Evolutionary conservation across 2,888 invertebrate species (phyloP).

Genomic region (Byasa hedistus): DNA sequence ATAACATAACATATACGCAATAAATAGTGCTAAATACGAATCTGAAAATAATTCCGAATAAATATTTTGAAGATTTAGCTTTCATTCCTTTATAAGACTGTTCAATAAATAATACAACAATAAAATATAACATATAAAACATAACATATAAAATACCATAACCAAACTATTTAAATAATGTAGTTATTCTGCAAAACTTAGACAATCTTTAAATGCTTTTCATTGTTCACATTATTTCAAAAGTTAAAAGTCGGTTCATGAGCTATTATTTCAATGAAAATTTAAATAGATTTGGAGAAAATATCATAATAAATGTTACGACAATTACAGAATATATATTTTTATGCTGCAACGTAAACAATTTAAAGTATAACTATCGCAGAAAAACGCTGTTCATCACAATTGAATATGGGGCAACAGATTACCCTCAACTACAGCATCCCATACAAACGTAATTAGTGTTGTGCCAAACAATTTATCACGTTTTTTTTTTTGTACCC

Average conservation of each 20-base stretch:
- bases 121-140: no score
- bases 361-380: background rate
- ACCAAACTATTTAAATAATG: no score
- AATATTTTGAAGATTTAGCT: no score
- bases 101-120: no score
- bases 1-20: background rate
- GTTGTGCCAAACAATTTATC: conserved; percentile 63
- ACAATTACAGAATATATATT: background rate
- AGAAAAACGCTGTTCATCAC: background rate
- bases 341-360: background rate
- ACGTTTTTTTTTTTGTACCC: conserved; percentile 66
- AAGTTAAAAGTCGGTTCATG: no score
- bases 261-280: no score
- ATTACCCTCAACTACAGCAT: conserved; percentile 54
- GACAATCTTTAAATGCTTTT: no score
- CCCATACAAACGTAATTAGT: conserved; percentile 77
- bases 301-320: background rate
- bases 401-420: conserved; percentile 44
- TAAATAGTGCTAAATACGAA: background rate
- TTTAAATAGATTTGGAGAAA: no score
- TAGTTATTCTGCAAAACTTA: no score
- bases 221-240: no score
- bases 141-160: no score
- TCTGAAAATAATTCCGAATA: background rate
- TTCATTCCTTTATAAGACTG: no score